Evolutionary conservation across 2,797 vertebrate species (phyloP).

Genomic region (Apodemus agrarius): DNA sequence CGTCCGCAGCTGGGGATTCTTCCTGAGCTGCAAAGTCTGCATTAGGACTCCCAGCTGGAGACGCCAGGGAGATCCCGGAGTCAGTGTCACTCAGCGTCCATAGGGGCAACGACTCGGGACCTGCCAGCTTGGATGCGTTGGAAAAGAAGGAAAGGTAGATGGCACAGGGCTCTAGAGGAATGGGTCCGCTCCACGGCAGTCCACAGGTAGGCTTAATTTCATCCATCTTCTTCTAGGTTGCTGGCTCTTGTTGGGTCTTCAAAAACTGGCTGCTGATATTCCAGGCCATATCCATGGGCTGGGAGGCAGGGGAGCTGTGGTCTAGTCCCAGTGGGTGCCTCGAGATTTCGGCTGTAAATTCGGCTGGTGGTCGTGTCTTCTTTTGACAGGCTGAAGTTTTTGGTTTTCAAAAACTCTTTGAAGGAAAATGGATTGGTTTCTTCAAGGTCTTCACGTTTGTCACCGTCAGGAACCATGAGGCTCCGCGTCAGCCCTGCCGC

Average conservation of each 20-base stretch:
- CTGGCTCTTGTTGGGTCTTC: constrained; percentile 79
- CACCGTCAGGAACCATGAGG: no score
- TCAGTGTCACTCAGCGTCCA: constrained; percentile 76
- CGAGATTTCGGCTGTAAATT: background rate
- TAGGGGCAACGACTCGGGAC: constrained; percentile 78
- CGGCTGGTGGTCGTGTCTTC: constrained; percentile 36
- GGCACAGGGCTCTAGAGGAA: constrained; percentile 24
- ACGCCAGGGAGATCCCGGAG: background rate
- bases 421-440: constrained; percentile 93
- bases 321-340: constrained; percentile 22
- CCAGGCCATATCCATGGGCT: constrained; percentile 62
- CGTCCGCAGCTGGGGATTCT: background rate
- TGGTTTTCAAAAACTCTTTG: constrained; percentile 92
- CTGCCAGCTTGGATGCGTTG: constrained; percentile 71
- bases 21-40: background rate
- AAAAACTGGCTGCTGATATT: constrained; percentile 84
- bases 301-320: background rate
- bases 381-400: constrained; percentile 81
- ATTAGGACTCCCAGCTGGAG: background rate
- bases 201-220: constrained; percentile 87
- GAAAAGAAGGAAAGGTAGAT: constrained; percentile 81
- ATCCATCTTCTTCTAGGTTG: constrained; percentile 78
- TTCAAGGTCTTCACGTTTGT: constrained; percentile 82
- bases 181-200: constrained; percentile 82
- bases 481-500: no score